Conservation (phyloP, 2,888 invertebrate species). For the Cybosia mesomella region DNA sequence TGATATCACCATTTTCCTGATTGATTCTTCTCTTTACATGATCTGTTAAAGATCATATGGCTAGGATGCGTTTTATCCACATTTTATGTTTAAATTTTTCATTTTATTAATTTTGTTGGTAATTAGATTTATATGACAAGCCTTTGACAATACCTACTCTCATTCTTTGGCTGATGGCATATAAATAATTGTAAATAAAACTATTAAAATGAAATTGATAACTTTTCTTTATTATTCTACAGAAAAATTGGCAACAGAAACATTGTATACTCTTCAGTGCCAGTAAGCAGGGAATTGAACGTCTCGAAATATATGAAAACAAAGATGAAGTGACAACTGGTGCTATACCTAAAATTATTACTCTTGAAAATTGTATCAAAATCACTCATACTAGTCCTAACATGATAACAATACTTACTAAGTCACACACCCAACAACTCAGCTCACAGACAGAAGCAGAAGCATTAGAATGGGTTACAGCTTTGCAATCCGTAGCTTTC, state of each 20-base stretch:
- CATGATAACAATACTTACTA: slow-evolving; percentile 91
- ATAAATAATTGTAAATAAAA: too few species aligned
- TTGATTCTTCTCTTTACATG: too few species aligned
- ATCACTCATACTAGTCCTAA: slow-evolving; percentile 90
- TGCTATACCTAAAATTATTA: slow-evolving; percentile 91
- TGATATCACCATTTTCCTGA: too few species aligned
- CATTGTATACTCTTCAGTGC: slow-evolving; percentile 92
- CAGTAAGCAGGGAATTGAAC: slow-evolving; percentile 94
- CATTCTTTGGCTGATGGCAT: background rate
- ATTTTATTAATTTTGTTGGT: too few species aligned
- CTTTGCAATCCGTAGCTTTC: slow-evolving; percentile 94
- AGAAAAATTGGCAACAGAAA: slow-evolving; percentile 95
- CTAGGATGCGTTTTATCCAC: too few species aligned
- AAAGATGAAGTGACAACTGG: slow-evolving; percentile 89
- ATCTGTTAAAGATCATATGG: too few species aligned
- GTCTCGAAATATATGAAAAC: slow-evolving; percentile 94
- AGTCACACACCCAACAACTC: slow-evolving; percentile 89
- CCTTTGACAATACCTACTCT: too few species aligned
- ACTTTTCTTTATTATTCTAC: slow-evolving; percentile 34
- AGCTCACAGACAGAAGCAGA: slow-evolving; percentile 89
- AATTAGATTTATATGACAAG: too few species aligned
- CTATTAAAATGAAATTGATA: background rate
- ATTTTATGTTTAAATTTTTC: too few species aligned
- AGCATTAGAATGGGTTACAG: slow-evolving; percentile 92
- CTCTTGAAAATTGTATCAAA: slow-evolving; percentile 95